A percentile compares a stretch with the other conserved stretches of the same genome.
phyloP scores from a whole-genome alignment of 2,888 invertebrate species.

The Tachina lurida region DNA sequence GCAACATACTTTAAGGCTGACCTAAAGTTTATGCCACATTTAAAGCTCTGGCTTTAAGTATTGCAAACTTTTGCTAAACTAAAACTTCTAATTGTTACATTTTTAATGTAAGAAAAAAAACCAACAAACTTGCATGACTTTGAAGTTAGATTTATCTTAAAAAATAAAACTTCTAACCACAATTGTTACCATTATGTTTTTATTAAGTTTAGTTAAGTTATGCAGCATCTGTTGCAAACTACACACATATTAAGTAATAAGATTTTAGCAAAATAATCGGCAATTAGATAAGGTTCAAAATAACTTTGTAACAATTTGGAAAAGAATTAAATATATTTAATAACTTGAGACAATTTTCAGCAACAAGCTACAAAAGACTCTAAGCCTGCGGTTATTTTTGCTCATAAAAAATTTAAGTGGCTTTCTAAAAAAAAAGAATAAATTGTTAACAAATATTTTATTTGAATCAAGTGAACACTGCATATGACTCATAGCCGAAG shows the following conservation, averaged over 20 bases:
- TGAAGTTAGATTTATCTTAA: constrained; percentile 27
- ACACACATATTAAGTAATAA: not conserved
- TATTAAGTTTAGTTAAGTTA: constrained; percentile 1
- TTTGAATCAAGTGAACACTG: too few species aligned
- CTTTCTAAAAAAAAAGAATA: too few species aligned
- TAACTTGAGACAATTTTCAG: too few species aligned
- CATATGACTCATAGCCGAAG: too few species aligned
- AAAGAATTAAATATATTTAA: too few species aligned
- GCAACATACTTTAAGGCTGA: not conserved
- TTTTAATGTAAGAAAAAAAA: not conserved
- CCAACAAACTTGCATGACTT: not conserved
- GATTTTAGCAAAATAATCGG: not conserved
- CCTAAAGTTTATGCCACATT: constrained; percentile 1
- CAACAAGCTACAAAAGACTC: too few species aligned
- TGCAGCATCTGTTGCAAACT: constrained; percentile 39
- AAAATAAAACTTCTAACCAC: not conserved
- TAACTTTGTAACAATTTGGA: not conserved
- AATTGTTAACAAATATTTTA: too few species aligned
- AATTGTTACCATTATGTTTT: constrained; percentile 3
- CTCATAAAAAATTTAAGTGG: too few species aligned
- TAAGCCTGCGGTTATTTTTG: too few species aligned
- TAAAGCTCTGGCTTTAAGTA: constrained; percentile 1
- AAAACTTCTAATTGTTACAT: constrained; percentile 11
- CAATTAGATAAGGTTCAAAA: not conserved
- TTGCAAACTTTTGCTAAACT: not conserved